phyloP scores from a whole-genome alignment of 2,113 vertebrate species.

The Verasper variegatus region DNA sequence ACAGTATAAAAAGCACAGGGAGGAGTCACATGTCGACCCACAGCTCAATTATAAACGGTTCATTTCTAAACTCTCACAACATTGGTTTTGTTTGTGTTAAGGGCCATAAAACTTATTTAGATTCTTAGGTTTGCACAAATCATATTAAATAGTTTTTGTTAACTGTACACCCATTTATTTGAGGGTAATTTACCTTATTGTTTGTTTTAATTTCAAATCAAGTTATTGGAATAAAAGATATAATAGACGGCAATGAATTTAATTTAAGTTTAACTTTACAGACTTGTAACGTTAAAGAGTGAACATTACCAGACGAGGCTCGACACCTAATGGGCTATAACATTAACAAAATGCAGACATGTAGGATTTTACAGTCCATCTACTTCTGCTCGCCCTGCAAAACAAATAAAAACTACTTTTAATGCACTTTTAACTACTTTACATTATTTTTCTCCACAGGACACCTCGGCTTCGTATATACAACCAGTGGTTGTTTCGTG shows the following conservation, averaged over 20 bases:
- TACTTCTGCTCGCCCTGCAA: neutral
- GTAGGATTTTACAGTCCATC: slow-evolving; percentile 17
- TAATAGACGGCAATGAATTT: neutral
- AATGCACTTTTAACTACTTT: slow-evolving; percentile 2
- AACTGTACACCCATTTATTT: too few relatives aligned
- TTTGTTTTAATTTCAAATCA: neutral
- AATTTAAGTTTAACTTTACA: neutral
- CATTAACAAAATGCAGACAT: slow-evolving; percentile 2
- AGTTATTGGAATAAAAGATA: neutral
- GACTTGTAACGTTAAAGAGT: neutral
- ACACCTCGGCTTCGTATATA: neutral
- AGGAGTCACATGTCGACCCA: slow-evolving; percentile 41
- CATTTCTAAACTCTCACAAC: too few relatives aligned
- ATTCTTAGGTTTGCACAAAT: neutral
- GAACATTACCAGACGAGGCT: neutral
- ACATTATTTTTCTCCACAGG: neutral
- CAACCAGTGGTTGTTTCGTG: neutral
- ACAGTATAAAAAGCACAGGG: neutral
- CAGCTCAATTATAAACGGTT: slow-evolving; percentile 33
- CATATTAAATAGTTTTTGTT: neutral
- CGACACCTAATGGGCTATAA: slow-evolving; percentile 1
- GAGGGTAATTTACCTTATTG: neutral
- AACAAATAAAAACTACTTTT: neutral
- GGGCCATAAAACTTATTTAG: neutral
- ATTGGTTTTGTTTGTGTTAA: neutral